These are phyloP conservation scores for Emydocephalus ijimae DNA, from an alignment of 2,113 vertebrate species.

Conservation along the genomic window DNA sequence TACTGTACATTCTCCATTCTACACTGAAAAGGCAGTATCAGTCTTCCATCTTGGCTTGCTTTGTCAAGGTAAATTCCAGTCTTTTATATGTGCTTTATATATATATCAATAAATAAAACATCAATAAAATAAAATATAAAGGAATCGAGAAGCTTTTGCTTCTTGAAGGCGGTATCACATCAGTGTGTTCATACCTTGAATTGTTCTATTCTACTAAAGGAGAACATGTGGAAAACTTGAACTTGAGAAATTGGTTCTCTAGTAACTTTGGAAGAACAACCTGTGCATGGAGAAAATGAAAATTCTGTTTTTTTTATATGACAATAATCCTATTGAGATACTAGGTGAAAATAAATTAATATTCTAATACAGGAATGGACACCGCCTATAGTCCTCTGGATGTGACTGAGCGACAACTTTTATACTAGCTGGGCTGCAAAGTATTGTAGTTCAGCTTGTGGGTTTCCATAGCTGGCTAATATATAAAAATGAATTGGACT, in stretches of 20 bases:
- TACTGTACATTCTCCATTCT: constrained; percentile 19
- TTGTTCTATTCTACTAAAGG: constrained; percentile 49
- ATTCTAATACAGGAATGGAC: not conserved
- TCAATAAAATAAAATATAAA: not conserved
- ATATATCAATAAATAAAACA: not conserved
- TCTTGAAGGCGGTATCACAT: constrained; percentile 57
- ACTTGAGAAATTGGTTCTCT: constrained; percentile 51
- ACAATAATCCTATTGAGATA: not conserved
- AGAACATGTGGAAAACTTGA: constrained; percentile 41
- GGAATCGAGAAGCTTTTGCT: constrained; percentile 24
- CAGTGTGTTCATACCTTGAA: constrained; percentile 57
- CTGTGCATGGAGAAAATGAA: constrained; percentile 32
- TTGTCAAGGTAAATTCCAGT: constrained; percentile 6
- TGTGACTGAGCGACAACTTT: not conserved
- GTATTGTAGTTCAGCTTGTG: not conserved
- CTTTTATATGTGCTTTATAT: constrained; percentile 47
- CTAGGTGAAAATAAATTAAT: not conserved
- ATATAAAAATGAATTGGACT: not conserved
- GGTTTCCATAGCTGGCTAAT: not conserved
- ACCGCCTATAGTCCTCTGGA: not conserved
- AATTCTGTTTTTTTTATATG: not conserved
- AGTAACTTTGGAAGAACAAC: constrained; percentile 39
- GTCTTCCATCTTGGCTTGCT: constrained; percentile 19
- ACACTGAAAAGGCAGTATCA: not conserved
- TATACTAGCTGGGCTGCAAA: not conserved